phyloP scores from a whole-genome alignment of 2,888 invertebrate species.

The Cerceris rybyensis region DNA sequence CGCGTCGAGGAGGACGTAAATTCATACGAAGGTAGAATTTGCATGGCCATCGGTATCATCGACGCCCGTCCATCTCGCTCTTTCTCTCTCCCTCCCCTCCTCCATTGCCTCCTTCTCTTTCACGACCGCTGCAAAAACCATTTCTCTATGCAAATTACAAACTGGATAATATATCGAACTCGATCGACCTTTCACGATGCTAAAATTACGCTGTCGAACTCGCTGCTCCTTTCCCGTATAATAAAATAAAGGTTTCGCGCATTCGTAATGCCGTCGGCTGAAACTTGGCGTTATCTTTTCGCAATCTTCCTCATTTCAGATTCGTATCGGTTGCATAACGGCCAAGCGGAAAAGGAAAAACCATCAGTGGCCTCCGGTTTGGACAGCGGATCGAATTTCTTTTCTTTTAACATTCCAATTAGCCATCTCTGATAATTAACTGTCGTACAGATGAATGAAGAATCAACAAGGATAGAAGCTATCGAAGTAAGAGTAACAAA shows the following conservation, averaged over 20 bases:
- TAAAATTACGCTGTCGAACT: conserved; percentile 8
- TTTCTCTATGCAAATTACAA: conserved; percentile 44
- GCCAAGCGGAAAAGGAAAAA: not conserved
- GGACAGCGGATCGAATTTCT: not conserved
- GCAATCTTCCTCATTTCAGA: not conserved
- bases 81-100: too few species aligned
- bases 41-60: conserved; percentile 31
- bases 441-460: not conserved
- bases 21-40: conserved; percentile 32
- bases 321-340: not conserved
- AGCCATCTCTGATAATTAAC: conserved; percentile 33
- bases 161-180: not conserved
- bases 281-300: not conserved
- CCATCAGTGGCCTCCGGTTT: not conserved
- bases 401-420: conserved; percentile 20
- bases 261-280: not conserved
- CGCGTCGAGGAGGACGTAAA: conserved; percentile 26
- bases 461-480: too few species aligned
- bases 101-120: conserved; percentile 7
- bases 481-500: too few species aligned
- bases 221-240: not conserved
- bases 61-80: conserved; percentile 2
- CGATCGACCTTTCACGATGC: conserved; percentile 11
- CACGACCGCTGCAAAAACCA: conserved; percentile 34
- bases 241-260: not conserved